Evolutionary conservation across 2,888 invertebrate species (phyloP).

Genomic region (Pseudococcus jackbeardsleyi): DNA sequence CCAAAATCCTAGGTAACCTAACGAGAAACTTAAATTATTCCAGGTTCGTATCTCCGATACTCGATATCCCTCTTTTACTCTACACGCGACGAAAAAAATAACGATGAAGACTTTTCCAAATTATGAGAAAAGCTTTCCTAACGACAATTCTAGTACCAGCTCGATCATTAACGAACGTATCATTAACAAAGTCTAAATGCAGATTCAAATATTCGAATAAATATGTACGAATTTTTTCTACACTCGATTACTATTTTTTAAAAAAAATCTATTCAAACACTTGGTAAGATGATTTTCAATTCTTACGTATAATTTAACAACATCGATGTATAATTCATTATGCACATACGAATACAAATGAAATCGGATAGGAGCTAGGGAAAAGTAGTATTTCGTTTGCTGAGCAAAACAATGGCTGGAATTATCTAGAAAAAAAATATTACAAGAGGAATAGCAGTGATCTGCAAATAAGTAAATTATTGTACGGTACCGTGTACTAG

Average conservation of each 20-base stretch:
- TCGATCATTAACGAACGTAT: background rate
- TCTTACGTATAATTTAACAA: too few relatives aligned
- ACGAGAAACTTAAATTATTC: background rate
- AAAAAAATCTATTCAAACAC: too few relatives aligned
- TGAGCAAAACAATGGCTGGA: constrained; percentile 31
- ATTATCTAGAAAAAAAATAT: background rate
- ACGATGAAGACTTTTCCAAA: background rate
- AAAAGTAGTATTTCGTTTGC: background rate
- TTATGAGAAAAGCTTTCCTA: background rate
- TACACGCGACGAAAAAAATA: background rate
- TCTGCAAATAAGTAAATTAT: constrained; percentile 1
- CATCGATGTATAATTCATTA: too few relatives aligned
- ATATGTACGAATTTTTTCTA: background rate
- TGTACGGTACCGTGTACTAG: constrained; percentile 37
- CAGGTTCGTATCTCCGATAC: background rate
- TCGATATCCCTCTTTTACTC: background rate
- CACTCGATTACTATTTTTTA: too few relatives aligned
- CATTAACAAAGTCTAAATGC: background rate
- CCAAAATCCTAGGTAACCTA: background rate
- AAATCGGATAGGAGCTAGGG: background rate
- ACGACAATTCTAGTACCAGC: background rate
- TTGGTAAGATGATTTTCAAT: too few relatives aligned
- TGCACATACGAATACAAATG: background rate
- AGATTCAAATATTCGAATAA: background rate
- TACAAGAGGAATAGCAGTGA: constrained; percentile 16